These are phyloP conservation scores for Goniozus legneri DNA, from an alignment of 1,140 invertebrate genomes.

Conservation along the genomic window DNA sequence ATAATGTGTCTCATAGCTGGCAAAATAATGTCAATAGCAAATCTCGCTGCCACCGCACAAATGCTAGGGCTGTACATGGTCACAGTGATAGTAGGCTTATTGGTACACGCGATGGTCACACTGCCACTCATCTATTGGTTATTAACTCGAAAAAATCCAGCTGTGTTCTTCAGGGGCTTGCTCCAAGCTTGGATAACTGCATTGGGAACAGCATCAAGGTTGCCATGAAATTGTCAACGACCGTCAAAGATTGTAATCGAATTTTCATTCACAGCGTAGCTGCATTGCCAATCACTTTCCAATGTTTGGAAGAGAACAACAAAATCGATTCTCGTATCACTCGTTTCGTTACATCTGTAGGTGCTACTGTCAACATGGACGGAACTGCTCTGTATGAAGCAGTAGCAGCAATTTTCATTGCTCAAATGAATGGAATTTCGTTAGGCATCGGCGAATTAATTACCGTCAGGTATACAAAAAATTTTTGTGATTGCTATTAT, in stretches of 20 bases:
- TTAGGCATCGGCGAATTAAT: conserved; percentile 60
- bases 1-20: conserved; percentile 68
- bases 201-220: conserved; percentile 69
- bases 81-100: conserved; percentile 64
- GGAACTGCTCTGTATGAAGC: conserved; percentile 72
- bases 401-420: conserved; percentile 70
- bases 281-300: conserved; percentile 72
- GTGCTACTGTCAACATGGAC: conserved; percentile 70
- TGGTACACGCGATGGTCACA: conserved; percentile 63
- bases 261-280: conserved; percentile 58
- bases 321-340: conserved; percentile 69
- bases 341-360: conserved; percentile 65
- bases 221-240: not conserved
- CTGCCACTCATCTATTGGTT: conserved; percentile 64
- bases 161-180: conserved; percentile 61
- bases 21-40: conserved; percentile 64
- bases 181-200: conserved; percentile 66
- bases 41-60: conserved; percentile 61
- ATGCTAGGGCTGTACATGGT: conserved; percentile 66
- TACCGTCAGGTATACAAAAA: conserved; percentile 54
- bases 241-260: not conserved
- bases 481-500: conserved; percentile 27
- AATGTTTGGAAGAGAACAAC: conserved; percentile 73
- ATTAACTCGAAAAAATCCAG: conserved; percentile 63
- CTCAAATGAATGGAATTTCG: conserved; percentile 64